Evolutionary conservation across 1,140 invertebrate species (phyloP).

Genomic region (Hycleus phaleratus): DNA sequence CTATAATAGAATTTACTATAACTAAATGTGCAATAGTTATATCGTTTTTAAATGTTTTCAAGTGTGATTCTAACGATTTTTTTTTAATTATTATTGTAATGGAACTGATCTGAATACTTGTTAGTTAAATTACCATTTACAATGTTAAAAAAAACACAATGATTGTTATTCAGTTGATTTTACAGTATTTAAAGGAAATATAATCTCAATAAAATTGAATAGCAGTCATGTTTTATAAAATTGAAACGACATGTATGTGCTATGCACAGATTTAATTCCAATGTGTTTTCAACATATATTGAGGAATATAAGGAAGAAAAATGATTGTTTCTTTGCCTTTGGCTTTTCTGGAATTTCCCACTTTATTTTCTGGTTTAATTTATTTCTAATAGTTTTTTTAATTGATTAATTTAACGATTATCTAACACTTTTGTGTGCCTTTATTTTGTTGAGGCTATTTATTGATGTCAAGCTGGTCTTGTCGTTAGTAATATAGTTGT

Average conservation of each 20-base stretch:
- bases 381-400: too few relatives aligned
- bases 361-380: too few relatives aligned
- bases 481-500: conserved; percentile 32
- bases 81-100: neutral
- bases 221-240: too few relatives aligned
- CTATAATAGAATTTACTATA: neutral
- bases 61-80: conserved; percentile 10
- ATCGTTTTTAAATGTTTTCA: conserved; percentile 12
- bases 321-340: neutral
- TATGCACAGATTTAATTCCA: conserved; percentile 22
- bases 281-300: neutral
- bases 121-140: too few relatives aligned
- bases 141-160: too few relatives aligned
- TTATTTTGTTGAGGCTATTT: conserved; percentile 28
- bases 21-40: conserved; percentile 11
- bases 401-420: too few relatives aligned
- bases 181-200: too few relatives aligned
- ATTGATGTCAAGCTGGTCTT: conserved; percentile 39
- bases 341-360: too few relatives aligned
- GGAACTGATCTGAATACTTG: conserved; percentile 5
- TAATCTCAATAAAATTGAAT: too few relatives aligned
- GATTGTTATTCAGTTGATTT: too few relatives aligned
- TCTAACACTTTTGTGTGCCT: conserved; percentile 21
- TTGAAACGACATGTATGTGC: conserved; percentile 22
- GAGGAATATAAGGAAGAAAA: too few relatives aligned